A percentile compares a stretch with the other conserved stretches of the same genome.
Evolutionary conservation across 1,140 invertebrate species (phyloP).

Genomic region (Forficula auricularia): DNA sequence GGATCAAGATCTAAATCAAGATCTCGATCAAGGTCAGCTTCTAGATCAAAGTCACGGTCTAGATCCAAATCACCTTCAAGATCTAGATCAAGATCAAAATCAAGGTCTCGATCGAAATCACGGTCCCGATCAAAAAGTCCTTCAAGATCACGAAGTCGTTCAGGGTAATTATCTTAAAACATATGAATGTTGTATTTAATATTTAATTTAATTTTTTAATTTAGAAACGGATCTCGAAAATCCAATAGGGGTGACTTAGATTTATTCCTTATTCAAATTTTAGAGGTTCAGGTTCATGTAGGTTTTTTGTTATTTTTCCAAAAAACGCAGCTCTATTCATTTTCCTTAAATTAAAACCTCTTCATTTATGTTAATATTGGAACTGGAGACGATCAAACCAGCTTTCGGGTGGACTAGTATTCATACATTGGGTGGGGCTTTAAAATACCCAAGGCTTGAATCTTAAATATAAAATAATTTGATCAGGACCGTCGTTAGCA

Average conservation of each 20-base stretch:
- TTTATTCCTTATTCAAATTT: not conserved
- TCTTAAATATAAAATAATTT: too few relatives aligned
- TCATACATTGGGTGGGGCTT: too few relatives aligned
- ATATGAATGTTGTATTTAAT: slow-evolving; percentile 15
- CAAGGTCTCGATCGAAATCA: slow-evolving; percentile 23
- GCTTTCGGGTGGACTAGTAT: too few relatives aligned
- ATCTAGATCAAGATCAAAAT: slow-evolving; percentile 21
- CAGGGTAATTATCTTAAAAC: slow-evolving; percentile 13
- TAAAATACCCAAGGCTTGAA: too few relatives aligned
- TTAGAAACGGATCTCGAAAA: not conserved
- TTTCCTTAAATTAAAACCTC: too few relatives aligned
- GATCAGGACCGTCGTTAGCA: too few relatives aligned
- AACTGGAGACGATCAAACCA: too few relatives aligned
- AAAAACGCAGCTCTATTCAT: too few relatives aligned
- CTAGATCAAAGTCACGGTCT: slow-evolving; percentile 19
- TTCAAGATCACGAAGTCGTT: slow-evolving; percentile 19
- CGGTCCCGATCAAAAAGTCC: slow-evolving; percentile 22
- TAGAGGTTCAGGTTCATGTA: not conserved
- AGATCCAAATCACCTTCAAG: slow-evolving; percentile 20
- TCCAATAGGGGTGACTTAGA: not conserved
- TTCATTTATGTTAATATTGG: too few relatives aligned
- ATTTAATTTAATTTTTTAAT: not conserved
- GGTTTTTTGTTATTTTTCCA: slow-evolving; percentile 4
- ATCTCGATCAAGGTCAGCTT: slow-evolving; percentile 18
- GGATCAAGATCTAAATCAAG: slow-evolving; percentile 16